Evolutionary conservation across 1,140 invertebrate genomes (phyloP).

Genomic region (Dendroctonus valens): DNA sequence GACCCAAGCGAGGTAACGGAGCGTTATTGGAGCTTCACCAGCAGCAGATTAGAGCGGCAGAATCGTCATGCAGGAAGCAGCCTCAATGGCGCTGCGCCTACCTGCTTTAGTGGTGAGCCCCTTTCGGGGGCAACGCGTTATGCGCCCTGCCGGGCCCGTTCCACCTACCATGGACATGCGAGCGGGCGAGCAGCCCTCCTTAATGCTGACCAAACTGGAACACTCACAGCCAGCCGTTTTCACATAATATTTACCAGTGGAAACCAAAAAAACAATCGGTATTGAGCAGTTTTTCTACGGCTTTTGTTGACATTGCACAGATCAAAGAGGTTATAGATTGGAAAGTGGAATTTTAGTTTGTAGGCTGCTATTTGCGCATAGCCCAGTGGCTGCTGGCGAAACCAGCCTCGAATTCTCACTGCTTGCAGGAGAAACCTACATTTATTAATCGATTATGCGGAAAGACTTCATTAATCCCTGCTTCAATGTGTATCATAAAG

Average conservation of each 20-base stretch:
- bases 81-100: constrained; percentile 20
- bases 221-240: constrained; percentile 1
- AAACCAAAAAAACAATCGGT: no score
- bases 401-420: no score
- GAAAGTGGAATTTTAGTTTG: no score
- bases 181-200: not conserved
- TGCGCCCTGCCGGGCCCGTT: constrained; percentile 17
- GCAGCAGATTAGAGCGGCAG: constrained; percentile 22
- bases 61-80: constrained; percentile 18
- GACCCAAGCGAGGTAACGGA: not conserved
- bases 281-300: no score
- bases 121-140: constrained; percentile 9
- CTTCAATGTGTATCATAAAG: no score
- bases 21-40: constrained; percentile 16
- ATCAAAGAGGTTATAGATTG: no score
- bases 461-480: no score
- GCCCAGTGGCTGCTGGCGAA: no score
- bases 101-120: constrained; percentile 29
- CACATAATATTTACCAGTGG: not conserved
- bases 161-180: constrained; percentile 29
- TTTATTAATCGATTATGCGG: no score
- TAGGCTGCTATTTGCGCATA: no score
- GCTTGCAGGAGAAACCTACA: no score
- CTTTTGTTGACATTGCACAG: no score
- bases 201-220: not conserved